Evolutionary conservation across 2,797 vertebrate genomes (phyloP), one percentile per base, ranked within the genome.

Genomic region (Setipinna tenuifilis): DNA sequence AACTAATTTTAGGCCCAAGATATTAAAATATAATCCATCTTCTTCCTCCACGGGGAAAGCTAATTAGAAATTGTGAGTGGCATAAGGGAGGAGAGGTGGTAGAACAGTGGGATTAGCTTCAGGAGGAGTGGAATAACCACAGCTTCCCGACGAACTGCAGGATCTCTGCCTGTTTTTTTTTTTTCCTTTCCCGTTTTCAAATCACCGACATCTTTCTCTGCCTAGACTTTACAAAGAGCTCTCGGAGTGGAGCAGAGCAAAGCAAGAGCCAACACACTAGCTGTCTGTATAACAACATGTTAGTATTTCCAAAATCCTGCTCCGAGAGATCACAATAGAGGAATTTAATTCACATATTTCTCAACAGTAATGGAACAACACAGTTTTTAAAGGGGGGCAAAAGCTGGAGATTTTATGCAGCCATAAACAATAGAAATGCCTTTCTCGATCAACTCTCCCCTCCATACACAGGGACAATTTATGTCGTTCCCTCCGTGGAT

Each of bases 21-120:
- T 97, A 96, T 94, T 97, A 98, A 98, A 98, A 98, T 96, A 97
- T 96, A 97, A 98, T 97, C 95, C 95, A 97, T 91, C 89, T 90
- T 91, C 89, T 88, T 90, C 88, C 95, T 96, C 96, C 95, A 90
- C 87, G 88, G 88, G 89, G 87, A 90, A 86, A 90, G 95, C 96
- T 97, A 97, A 95, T 95, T 96, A 96, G 95, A 96, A 97, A 96
- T 96, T 94, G 95, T 94, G 97, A 96, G 94, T 96, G 96, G 95
- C 94, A 92, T 91, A 92, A 92, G 92, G 93, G 95, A 96, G 94
- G 94, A 91, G 92, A 94, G 93, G 94, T 92, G 91, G 90, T 90
- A 93, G 94, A 95, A 96, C 91, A 93, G 88, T 94, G 93, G 95
- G 94, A 94, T 94, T 91, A 93, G 93, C 92, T 89, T 93, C 71